Evolutionary conservation across 2,888 invertebrate genomes (phyloP).

Genomic region (Morpho deidamia): DNA sequence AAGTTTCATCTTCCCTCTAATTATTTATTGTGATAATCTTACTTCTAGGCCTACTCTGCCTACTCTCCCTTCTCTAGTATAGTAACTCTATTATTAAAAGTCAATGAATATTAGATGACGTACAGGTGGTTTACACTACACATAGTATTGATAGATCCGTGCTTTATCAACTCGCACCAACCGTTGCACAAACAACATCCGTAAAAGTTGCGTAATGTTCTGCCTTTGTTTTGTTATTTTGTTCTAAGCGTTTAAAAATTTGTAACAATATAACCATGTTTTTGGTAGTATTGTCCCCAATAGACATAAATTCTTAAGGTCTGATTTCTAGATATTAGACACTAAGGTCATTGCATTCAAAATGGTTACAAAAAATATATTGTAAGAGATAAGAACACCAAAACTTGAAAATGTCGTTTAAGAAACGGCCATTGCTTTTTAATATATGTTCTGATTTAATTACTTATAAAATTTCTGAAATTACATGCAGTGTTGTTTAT

Average conservation of each 20-base stretch:
- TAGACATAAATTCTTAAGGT: background rate
- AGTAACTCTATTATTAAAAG: background rate
- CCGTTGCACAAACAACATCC: constrained; percentile 17
- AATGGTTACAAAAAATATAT: too few species aligned
- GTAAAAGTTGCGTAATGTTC: constrained; percentile 16
- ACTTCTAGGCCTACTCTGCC: too few species aligned
- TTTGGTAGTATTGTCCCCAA: background rate
- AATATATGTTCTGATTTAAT: too few species aligned
- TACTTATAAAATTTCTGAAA: too few species aligned
- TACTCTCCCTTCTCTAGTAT: background rate
- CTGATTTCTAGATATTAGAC: background rate
- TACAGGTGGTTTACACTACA: background rate
- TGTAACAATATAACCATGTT: constrained; percentile 1
- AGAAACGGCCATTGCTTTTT: too few species aligned
- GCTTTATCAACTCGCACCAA: constrained; percentile 18
- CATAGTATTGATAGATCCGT: constrained; percentile 5
- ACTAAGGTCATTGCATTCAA: background rate
- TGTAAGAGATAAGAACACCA: too few species aligned
- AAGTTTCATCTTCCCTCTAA: too few species aligned
- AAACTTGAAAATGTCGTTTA: too few species aligned
- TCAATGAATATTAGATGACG: constrained; percentile 11
- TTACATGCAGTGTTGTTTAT: too few species aligned
- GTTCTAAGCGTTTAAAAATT: constrained; percentile 3
- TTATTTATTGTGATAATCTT: too few species aligned
- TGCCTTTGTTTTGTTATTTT: constrained; percentile 13